Evolutionary conservation across 2,888 invertebrate species (phyloP), one percentile per base, ranked within the genome.

Genomic region (Orchesella flavescens): DNA sequence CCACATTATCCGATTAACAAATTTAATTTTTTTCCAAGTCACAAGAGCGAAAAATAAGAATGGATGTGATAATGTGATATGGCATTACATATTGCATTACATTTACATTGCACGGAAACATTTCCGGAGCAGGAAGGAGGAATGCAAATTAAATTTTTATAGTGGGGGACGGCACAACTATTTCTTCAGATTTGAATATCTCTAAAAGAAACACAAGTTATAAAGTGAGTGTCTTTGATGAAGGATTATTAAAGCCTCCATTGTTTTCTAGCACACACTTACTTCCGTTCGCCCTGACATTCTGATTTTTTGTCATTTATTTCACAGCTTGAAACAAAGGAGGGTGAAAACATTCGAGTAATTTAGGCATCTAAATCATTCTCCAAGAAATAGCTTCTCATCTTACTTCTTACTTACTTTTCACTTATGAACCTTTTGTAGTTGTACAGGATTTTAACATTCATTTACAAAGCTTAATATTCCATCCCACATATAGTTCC

Each of bases 311-410:
- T n/a, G 49, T 9, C 17, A 78, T 24, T 77, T 19, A 43, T 59
- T 78, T 61, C 79, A 72, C 79, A 63, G 79, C 65, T 65, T 72
- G 79, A 79, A 72, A 79, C 79, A 72, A 72, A 78, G 65, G 72
- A 72, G 72, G 72, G 65, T 72, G 65, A 61, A 72, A 77, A 77
- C 12, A 46, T 66, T 43, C 15, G 4, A 55, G 55, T 4, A 43
- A 7, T 34, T 69, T 17, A 7, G 12, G 13, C n/a, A 34, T 72
- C 46, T 72, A 57, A 72, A 72, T 72, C 72, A 69, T 49, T 68
- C 49, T 53, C 10, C 69, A 72, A 23, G 57, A 34, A 53, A 53
- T n/a, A 24, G 44, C 46, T 23, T 72, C 43, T 23, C 69, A 15
- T 72, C 24, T 72, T 55, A 72, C 69, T 53, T 49, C 19, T 53